These are phyloP conservation scores for Odontamblyopus rebecca DNA, from an alignment of 2,797 vertebrate species.

Conservation along the genomic window DNA sequence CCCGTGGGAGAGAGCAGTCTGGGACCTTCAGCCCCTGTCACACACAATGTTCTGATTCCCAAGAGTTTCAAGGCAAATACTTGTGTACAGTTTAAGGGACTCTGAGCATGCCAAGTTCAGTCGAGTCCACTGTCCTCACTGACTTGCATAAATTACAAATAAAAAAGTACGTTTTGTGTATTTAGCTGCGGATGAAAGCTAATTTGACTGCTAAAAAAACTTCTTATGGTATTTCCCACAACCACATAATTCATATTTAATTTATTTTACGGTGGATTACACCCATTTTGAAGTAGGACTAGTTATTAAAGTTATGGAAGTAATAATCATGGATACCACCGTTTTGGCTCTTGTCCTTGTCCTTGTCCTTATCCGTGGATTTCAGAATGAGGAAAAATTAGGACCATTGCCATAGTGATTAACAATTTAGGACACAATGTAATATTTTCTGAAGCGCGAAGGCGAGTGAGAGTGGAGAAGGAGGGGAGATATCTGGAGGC, in stretches of 20 bases:
- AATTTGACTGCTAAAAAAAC: not conserved
- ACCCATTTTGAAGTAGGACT: not conserved
- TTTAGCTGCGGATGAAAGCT: not conserved
- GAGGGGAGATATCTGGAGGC: no score
- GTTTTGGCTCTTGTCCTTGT: not conserved
- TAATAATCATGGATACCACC: not conserved
- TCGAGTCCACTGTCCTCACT: not conserved
- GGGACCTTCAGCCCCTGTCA: slow-evolving; percentile 25
- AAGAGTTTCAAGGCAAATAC: slow-evolving; percentile 23
- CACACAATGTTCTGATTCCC: slow-evolving; percentile 38
- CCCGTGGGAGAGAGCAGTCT: slow-evolving; percentile 31
- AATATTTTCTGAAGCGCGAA: no score
- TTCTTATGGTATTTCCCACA: not conserved
- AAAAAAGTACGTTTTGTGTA: not conserved
- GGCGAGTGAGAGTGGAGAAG: no score
- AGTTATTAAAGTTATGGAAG: not conserved
- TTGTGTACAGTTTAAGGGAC: not conserved
- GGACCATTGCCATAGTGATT: no score
- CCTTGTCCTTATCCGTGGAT: not conserved
- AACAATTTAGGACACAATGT: no score
- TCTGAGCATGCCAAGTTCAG: not conserved
- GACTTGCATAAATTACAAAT: not conserved
- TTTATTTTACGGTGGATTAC: not conserved
- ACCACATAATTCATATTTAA: not conserved
- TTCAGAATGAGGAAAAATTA: no score